phyloP scores from a whole-genome alignment of 2,888 invertebrate genomes.

The Acronicta aceris region DNA sequence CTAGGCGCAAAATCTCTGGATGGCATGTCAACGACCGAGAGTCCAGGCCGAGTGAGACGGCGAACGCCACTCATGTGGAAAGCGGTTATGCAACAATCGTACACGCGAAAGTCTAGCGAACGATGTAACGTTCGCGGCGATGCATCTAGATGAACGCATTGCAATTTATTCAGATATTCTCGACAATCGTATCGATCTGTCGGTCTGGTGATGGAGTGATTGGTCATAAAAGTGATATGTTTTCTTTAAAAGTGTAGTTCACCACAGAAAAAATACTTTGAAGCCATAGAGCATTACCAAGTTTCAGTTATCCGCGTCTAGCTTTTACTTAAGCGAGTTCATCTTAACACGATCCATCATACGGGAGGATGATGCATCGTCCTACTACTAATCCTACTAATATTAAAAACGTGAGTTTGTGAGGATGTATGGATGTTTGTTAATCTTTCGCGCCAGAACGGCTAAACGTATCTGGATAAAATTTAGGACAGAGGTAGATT shows the following conservation, averaged over 20 bases:
- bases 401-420: too few relatives aligned
- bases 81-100: constrained; percentile 86
- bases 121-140: constrained; percentile 69
- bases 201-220: constrained; percentile 51
- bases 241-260: constrained; percentile 24
- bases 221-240: constrained; percentile 23
- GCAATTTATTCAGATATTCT: constrained; percentile 54
- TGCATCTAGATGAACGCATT: constrained; percentile 72
- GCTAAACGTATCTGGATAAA: too few relatives aligned
- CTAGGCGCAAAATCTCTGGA: constrained; percentile 75
- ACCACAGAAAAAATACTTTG: constrained; percentile 10
- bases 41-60: constrained; percentile 79
- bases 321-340: background rate
- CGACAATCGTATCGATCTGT: constrained; percentile 52
- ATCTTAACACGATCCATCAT: too few relatives aligned
- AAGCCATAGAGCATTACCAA: background rate
- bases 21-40: constrained; percentile 82
- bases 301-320: background rate
- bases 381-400: too few relatives aligned
- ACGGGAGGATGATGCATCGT: too few relatives aligned
- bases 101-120: constrained; percentile 81
- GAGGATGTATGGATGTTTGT: too few relatives aligned
- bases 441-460: too few relatives aligned
- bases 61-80: constrained; percentile 83
- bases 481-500: too few relatives aligned